Evolutionary conservation across 2,888 invertebrate species (phyloP).

Genomic region (Camptogramma bilineatum): DNA sequence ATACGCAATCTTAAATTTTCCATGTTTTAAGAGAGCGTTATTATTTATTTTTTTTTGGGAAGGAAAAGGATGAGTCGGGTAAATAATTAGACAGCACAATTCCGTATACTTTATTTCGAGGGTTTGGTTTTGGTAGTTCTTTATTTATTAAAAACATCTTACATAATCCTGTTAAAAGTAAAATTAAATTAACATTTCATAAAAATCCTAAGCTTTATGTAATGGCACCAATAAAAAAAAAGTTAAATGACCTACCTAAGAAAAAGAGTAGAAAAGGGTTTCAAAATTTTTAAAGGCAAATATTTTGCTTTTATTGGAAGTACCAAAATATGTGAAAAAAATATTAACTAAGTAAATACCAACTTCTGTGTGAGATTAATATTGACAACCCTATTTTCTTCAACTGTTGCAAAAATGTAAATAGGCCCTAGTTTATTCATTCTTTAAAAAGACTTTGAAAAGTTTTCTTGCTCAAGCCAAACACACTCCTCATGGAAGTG

Average conservation of each 20-base stretch:
- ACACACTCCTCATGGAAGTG: no score
- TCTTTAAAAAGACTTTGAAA: no score
- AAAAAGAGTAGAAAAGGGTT: conserved; percentile 48
- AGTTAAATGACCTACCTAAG: conserved; percentile 45
- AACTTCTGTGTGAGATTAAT: neutral
- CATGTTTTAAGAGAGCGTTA: conserved; percentile 19
- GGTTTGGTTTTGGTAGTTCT: conserved; percentile 8
- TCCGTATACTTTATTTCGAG: conserved; percentile 31
- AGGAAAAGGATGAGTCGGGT: conserved; percentile 22
- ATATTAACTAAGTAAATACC: neutral
- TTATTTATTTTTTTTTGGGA: neutral
- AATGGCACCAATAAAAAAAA: conserved; percentile 76
- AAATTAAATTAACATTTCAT: conserved; percentile 28
- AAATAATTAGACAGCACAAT: conserved; percentile 35
- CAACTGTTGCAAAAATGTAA: neutral
- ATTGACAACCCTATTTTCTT: neutral
- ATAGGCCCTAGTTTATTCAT: neutral
- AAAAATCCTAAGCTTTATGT: conserved; percentile 50
- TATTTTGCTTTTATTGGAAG: conserved; percentile 32
- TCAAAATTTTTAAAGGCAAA: conserved; percentile 57
- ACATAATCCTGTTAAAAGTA: conserved; percentile 24
- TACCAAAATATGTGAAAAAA: conserved; percentile 16
- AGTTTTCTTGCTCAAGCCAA: no score
- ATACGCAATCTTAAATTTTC: conserved; percentile 17
- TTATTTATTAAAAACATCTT: conserved; percentile 25